A percentile compares a stretch with the other conserved stretches of the same genome.
These are phyloP conservation scores for Stramonita haemastoma DNA, from an alignment of 2,888 invertebrate species.

Conservation along the genomic window DNA sequence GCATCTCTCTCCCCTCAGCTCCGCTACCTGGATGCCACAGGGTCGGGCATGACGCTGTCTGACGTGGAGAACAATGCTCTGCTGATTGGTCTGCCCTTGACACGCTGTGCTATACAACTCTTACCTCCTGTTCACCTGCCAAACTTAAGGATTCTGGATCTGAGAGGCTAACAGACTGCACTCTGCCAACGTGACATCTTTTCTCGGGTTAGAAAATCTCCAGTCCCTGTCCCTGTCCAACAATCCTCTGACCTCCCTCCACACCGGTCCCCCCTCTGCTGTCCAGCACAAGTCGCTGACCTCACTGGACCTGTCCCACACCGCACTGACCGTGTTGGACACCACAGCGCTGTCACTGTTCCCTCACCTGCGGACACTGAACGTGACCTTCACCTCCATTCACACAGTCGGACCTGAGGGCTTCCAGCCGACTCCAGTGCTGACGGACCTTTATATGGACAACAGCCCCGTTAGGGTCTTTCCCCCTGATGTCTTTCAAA, in stretches of 20 bases:
- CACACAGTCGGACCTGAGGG: background rate
- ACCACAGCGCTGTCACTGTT: background rate
- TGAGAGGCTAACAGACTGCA: conserved; percentile 28
- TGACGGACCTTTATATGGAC: background rate
- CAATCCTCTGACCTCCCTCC: background rate
- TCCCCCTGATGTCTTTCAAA: background rate
- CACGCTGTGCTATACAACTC: conserved; percentile 1
- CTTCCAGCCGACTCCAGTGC: background rate
- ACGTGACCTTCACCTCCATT: background rate
- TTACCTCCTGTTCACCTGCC: background rate
- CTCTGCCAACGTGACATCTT: background rate
- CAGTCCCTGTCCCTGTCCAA: background rate
- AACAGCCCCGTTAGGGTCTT: background rate
- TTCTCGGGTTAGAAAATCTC: conserved; percentile 17
- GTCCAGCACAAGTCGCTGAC: background rate
- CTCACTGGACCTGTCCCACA: background rate
- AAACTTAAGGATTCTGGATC: conserved; percentile 35
- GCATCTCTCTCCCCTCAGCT: background rate
- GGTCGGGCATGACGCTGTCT: conserved; percentile 13
- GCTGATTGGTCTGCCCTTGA: background rate
- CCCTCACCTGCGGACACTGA: background rate
- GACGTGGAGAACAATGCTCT: background rate
- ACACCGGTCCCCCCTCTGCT: background rate
- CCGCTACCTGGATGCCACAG: conserved; percentile 22
- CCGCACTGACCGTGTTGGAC: background rate